Conservation (phyloP, 2,888 invertebrate species). For the Melangyna quadrimaculata region DNA sequence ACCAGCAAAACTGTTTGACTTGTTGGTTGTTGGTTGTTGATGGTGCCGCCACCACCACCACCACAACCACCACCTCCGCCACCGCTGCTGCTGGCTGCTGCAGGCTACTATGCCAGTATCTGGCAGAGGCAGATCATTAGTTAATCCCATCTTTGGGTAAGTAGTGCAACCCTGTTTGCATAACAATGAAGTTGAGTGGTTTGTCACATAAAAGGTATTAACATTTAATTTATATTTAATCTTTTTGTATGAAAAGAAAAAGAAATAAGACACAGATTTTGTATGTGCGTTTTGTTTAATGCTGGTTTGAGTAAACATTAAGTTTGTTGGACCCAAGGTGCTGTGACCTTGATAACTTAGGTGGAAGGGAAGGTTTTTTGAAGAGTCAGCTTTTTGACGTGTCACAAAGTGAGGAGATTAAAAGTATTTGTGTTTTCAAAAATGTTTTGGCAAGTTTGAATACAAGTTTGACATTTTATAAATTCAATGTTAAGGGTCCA, state of each 20-base stretch:
- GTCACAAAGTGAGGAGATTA: not conserved
- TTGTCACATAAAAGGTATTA: slow-evolving; percentile 64
- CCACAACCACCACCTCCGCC: slow-evolving; percentile 2
- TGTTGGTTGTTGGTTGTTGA: slow-evolving; percentile 11
- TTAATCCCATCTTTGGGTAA: slow-evolving; percentile 80
- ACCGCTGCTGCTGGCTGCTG: slow-evolving; percentile 14
- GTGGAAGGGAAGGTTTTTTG: not conserved
- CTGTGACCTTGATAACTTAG: not conserved
- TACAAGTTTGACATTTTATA: too few relatives aligned
- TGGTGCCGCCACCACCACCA: slow-evolving; percentile 26
- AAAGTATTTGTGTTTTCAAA: not conserved
- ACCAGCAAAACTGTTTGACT: slow-evolving; percentile 18
- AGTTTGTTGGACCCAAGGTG: not conserved
- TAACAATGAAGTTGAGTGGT: slow-evolving; percentile 79
- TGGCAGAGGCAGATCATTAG: slow-evolving; percentile 76
- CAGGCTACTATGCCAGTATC: slow-evolving; percentile 27
- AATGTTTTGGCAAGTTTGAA: too few relatives aligned
- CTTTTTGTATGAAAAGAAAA: not conserved
- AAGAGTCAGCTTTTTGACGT: not conserved
- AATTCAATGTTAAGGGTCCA: too few relatives aligned
- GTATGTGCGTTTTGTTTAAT: not conserved
- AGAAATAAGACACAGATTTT: not conserved
- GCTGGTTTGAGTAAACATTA: not conserved
- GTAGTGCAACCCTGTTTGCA: slow-evolving; percentile 81
- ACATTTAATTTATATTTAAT: slow-evolving; percentile 62